Evolutionary conservation across 2,888 invertebrate genomes (phyloP), one percentile per base, ranked within the genome.

Genomic region (Blera fallax): DNA sequence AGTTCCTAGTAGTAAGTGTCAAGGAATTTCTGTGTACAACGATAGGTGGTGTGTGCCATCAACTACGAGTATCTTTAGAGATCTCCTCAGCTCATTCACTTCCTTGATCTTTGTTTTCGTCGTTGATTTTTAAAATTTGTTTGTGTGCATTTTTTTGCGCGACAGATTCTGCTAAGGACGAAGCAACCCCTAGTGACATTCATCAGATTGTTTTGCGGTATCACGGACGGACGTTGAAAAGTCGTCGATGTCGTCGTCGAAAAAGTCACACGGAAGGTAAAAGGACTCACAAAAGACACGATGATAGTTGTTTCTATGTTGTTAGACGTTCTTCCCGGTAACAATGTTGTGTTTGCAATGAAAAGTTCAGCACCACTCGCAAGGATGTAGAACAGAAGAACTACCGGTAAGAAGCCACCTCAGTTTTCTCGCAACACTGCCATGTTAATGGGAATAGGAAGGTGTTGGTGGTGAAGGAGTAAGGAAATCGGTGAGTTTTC

Each of bases 1-100:
- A 69, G 70, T 52, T 78, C 70, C 62, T 70, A 14, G 21, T 65
- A 52, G 54, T 74, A 67, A 67, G 74, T 80, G 74, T 74, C 52
- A 45, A 18, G 21, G 24, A 62, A 69, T 69, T 62, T 81, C 60
- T 67, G 54, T 34, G 52, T 27, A 18, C 34, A 16, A 11, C 1
- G 14, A 10, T 50, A 14, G 27, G 21, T 27, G 16, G 29, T 14
- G 27, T 3, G 11, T 29, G 40, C 34, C 43, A n/a, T 18, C 54
- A 65, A 24, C 10, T 32, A 18, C 43, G 48, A n/a, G n/a, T n/a
- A n/a, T n/a, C n/a, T n/a, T n/a, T n/a, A n/a, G n/a, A n/a, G n/a
- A 48, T 56, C 37, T 24, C 5, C 64, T 24, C 16, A 24, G 24
- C 24, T 50, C 43, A 29, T 56, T 32, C 43, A 45, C 16, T 60